Conservation (phyloP, 2,113 vertebrate species). For the Hoplias malabaricus region DNA sequence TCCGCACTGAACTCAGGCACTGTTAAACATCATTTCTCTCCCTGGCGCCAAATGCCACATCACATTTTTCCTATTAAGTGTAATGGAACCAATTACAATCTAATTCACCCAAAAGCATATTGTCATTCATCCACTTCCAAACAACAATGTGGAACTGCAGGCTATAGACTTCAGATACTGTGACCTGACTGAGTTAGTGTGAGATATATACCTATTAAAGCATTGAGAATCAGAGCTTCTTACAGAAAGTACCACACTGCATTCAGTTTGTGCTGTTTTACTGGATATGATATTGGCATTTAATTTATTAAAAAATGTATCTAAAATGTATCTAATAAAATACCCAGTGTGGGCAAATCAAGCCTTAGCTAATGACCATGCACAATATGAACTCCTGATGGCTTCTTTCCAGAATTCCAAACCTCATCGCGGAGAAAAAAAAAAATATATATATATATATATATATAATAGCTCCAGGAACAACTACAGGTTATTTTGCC, state of each 20-base stretch:
- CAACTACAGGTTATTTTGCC: not conserved
- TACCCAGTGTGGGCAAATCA: not conserved
- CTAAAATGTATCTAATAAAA: constrained; percentile 55
- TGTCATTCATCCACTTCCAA: not conserved
- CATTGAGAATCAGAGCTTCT: not conserved
- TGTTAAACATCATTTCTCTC: not conserved
- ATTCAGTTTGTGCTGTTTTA: constrained; percentile 39
- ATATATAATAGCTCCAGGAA: not conserved
- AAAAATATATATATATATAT: too few species aligned
- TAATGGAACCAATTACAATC: not conserved
- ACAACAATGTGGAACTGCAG: not conserved
- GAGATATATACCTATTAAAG: constrained; percentile 15
- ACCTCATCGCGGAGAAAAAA: too few species aligned
- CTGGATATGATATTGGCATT: constrained; percentile 54
- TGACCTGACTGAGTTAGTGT: not conserved
- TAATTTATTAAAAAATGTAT: constrained; percentile 54
- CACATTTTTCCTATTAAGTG: not conserved
- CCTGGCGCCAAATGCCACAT: not conserved
- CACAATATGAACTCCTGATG: not conserved
- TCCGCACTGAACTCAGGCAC: not conserved
- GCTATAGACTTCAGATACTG: not conserved
- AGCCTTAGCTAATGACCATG: not conserved
- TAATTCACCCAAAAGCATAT: not conserved
- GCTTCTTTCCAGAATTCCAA: not conserved
- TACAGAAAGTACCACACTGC: constrained; percentile 47